These are phyloP conservation scores for Candidula unifasciata DNA, from an alignment of 2,888 invertebrate genomes.

Conservation along the genomic window DNA sequence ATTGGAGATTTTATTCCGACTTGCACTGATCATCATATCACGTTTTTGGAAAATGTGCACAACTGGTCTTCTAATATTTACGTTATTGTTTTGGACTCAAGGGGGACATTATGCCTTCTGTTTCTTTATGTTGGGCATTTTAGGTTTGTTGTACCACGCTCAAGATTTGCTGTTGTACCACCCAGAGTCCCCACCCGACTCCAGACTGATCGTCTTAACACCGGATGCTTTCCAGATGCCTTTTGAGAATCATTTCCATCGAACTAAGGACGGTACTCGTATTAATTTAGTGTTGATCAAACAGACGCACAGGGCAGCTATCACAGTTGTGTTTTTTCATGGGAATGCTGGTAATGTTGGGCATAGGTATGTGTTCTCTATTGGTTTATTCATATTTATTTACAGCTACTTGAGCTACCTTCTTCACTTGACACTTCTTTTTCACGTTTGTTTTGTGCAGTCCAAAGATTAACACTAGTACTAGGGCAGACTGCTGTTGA, in stretches of 20 bases:
- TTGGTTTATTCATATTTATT: neutral
- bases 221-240: slow-evolving; percentile 89
- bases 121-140: slow-evolving; percentile 84
- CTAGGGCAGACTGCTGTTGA: no score
- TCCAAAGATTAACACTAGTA: no score
- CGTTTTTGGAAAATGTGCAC: slow-evolving; percentile 89
- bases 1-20: slow-evolving; percentile 56
- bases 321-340: slow-evolving; percentile 93
- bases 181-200: slow-evolving; percentile 92
- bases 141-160: slow-evolving; percentile 86
- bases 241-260: slow-evolving; percentile 88
- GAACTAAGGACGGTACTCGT: slow-evolving; percentile 78
- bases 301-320: slow-evolving; percentile 79
- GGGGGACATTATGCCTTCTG: slow-evolving; percentile 86
- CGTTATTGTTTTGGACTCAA: slow-evolving; percentile 89
- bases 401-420: neutral
- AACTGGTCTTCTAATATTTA: slow-evolving; percentile 84
- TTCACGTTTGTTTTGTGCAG: no score
- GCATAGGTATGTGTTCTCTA: slow-evolving; percentile 81
- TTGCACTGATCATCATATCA: slow-evolving; percentile 77
- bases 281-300: slow-evolving; percentile 78
- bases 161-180: slow-evolving; percentile 90
- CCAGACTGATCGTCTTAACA: slow-evolving; percentile 90
- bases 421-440: no score
- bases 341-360: slow-evolving; percentile 99